phyloP scores from a whole-genome alignment of 1,140 invertebrate species.

The Diorhabda carinulata region DNA sequence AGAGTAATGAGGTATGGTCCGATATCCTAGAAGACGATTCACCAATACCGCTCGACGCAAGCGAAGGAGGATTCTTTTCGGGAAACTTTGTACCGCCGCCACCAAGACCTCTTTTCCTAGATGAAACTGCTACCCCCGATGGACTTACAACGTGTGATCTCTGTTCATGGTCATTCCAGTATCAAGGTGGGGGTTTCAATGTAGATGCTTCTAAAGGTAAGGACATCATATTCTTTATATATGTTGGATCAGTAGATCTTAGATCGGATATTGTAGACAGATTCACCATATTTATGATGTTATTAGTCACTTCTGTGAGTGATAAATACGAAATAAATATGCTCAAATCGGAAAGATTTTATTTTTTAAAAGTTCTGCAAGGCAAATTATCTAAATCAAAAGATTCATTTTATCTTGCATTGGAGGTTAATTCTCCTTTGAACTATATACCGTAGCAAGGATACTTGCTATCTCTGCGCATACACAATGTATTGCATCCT shows the following conservation, averaged over 20 bases:
- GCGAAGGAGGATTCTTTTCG: constrained; percentile 62
- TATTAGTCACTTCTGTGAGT: no score
- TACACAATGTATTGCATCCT: no score
- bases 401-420: no score
- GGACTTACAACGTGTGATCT: constrained; percentile 69
- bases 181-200: neutral
- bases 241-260: neutral
- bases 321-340: no score
- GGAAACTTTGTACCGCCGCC: constrained; percentile 61
- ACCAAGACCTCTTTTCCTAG: constrained; percentile 60
- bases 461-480: no score
- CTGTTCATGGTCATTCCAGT: constrained; percentile 60
- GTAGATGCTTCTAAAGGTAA: constrained; percentile 21
- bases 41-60: constrained; percentile 53
- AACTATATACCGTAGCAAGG: no score
- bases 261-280: no score
- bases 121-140: constrained; percentile 54
- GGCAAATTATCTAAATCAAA: no score
- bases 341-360: no score
- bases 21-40: constrained; percentile 39
- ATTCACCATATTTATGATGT: no score
- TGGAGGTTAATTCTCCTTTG: no score
- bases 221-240: neutral
- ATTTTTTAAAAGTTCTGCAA: no score
- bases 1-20: constrained; percentile 14